Percentiles rank a stretch among this genome's conserved stretches.
Evolutionary conservation across 2,888 invertebrate species (phyloP).

Genomic region (Rhabditoides inermis): DNA sequence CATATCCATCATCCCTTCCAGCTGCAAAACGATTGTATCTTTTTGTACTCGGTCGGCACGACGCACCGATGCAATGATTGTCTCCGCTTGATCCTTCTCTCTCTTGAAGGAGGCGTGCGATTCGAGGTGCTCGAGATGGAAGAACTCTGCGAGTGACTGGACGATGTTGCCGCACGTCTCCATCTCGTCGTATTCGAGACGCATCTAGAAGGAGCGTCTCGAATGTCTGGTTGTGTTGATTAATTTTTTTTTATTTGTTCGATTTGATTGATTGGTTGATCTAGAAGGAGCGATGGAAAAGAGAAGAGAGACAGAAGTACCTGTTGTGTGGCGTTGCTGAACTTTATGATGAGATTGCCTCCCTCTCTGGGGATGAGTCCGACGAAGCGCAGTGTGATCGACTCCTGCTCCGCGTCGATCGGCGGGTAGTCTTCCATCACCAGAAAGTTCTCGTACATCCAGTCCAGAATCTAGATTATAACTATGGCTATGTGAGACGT

Average conservation of each 20-base stretch:
- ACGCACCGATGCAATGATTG: constrained; percentile 28
- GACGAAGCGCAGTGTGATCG: constrained; percentile 17
- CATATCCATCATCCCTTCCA: constrained; percentile 40
- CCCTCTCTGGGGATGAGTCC: constrained; percentile 15
- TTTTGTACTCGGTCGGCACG: too few relatives aligned
- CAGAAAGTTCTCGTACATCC: constrained; percentile 20
- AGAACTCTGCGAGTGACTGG: constrained; percentile 35
- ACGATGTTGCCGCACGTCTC: constrained; percentile 37
- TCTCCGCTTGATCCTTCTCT: constrained; percentile 25
- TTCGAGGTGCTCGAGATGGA: constrained; percentile 19
- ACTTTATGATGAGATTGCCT: constrained; percentile 1
- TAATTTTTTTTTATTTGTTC: too few relatives aligned
- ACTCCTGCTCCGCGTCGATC: constrained; percentile 5
- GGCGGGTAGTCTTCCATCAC: constrained; percentile 5
- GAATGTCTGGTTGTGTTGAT: too few relatives aligned
- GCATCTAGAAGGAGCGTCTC: too few relatives aligned
- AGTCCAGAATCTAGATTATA: constrained; percentile 12
- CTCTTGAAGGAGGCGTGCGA: constrained; percentile 34
- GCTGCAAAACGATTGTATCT: constrained; percentile 19
- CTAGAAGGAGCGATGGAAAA: too few relatives aligned
- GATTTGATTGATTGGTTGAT: too few relatives aligned
- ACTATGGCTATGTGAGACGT: neutral
- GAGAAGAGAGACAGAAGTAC: neutral
- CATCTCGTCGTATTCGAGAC: constrained; percentile 34
- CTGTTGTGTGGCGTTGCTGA: constrained; percentile 9